These are phyloP conservation scores for Petromus typicus DNA, from an alignment of 2,113 vertebrate species.

Conservation along the genomic window DNA sequence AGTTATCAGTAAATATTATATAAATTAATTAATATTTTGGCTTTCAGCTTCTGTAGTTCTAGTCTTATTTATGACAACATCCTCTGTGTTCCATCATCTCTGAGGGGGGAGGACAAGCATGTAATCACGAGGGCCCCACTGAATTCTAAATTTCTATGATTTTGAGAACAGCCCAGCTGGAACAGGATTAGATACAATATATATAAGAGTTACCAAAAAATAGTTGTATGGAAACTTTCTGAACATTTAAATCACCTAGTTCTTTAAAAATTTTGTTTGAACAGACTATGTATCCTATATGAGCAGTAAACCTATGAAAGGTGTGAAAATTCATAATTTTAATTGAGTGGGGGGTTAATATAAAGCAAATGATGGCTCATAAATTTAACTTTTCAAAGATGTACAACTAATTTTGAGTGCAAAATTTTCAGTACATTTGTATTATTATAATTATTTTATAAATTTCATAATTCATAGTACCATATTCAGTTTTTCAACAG, in stretches of 20 bases:
- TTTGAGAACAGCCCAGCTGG: background rate
- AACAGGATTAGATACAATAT: background rate
- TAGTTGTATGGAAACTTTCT: background rate
- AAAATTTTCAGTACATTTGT: slow-evolving; percentile 42
- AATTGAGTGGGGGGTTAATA: background rate
- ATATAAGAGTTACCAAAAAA: background rate
- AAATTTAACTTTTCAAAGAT: slow-evolving; percentile 40
- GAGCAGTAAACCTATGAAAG: background rate
- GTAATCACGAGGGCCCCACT: background rate
- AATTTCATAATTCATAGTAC: slow-evolving; percentile 24
- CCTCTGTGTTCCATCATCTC: background rate
- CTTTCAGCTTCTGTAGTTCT: background rate
- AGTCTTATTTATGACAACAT: background rate
- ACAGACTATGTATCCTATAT: background rate
- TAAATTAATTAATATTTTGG: background rate
- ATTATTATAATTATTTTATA: slow-evolving; percentile 19
- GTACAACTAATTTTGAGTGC: background rate
- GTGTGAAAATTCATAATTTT: slow-evolving; percentile 4
- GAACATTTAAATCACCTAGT: background rate
- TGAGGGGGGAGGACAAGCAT: background rate
- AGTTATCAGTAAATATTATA: background rate
- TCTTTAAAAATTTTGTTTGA: slow-evolving; percentile 25
- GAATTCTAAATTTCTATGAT: background rate
- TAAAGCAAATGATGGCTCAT: slow-evolving; percentile 2
- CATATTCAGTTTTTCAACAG: slow-evolving; percentile 44